Evolutionary conservation across 2,888 invertebrate genomes (phyloP), one percentile per base, ranked within the genome.

Genomic region (Tetramorium bicarinatum): DNA sequence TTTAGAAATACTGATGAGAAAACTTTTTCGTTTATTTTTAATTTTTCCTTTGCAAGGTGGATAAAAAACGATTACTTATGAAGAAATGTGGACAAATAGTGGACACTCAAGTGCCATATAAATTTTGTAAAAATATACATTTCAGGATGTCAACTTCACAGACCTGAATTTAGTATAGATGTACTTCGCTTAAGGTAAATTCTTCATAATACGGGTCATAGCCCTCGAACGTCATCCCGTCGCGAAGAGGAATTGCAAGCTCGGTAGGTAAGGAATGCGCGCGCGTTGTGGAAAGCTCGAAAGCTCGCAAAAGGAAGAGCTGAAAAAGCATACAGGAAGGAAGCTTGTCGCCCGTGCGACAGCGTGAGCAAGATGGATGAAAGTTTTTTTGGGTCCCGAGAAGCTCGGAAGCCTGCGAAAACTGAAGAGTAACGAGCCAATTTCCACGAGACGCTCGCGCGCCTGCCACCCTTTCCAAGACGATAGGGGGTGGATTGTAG

Each of bases 391-490:
- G 75, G 67, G 49, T 64, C 82, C 87, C 66, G 25, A 29, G 83
- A 85, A 87, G 88, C 82, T 87, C 84, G 86, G 38, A 47, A 77
- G 67, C 41, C 77, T 64, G 83, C 81, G 89, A 90, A 90, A 90
- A 87, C 87, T 88, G 77, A 71, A 87, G 89, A 87, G 87, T 88
- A 90, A 90, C 89, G 85, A 90, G 89, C 88, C 89, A 90, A 90
- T 90, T 89, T 89, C 86, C 86, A 74, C 59, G 82, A 83, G 87
- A 75, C 76, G 69, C 84, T 83, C 85, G 56, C 87, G 49, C 52
- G 54, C 69, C 61, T 61, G 77, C 59, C 61, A 64, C n/a, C 69
- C 21, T 47, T 25, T 61, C 47, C 34, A 8, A 25, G 21, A 38
- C 47, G 59, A 25, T 25, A 25, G 47, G 18, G 21, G 41, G 25